Evolutionary conservation across 35 echinoderm and acorn worm genomes (phyloP).

Genomic region (Ophiothrix spiculata): DNA sequence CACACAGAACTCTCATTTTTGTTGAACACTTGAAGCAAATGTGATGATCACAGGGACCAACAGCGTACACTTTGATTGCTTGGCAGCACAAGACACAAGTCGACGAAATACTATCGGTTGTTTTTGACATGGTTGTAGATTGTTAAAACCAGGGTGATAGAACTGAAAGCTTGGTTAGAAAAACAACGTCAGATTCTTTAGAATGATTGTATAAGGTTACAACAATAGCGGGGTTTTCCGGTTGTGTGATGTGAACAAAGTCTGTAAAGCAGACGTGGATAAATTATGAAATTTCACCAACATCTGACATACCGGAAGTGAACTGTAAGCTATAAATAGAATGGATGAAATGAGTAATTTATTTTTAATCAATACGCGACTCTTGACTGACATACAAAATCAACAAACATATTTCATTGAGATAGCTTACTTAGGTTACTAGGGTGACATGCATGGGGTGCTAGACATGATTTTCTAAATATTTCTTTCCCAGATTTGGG

Average conservation of each 20-base stretch:
- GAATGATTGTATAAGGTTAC: too few species aligned
- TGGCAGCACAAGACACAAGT: conserved; percentile 90
- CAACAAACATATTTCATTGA: too few species aligned
- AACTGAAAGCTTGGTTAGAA: too few species aligned
- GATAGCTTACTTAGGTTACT: too few species aligned
- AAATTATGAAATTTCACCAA: not conserved
- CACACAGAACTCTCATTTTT: conserved; percentile 82
- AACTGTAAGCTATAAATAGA: not conserved
- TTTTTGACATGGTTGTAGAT: conserved; percentile 92
- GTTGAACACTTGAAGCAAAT: conserved; percentile 92
- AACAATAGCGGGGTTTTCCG: not conserved
- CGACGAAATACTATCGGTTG: conserved; percentile 81
- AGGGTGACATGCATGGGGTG: too few species aligned
- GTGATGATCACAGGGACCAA: conserved; percentile 79
- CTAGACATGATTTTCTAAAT: too few species aligned
- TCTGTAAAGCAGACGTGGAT: not conserved
- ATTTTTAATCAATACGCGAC: too few species aligned
- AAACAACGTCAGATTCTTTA: too few species aligned
- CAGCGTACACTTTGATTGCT: conserved; percentile 78
- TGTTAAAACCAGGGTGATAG: too few species aligned
- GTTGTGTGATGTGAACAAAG: not conserved
- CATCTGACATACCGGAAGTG: not conserved
- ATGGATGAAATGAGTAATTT: too few species aligned
- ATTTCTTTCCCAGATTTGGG: too few species aligned
- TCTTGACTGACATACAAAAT: too few species aligned